Evolutionary conservation across 2,797 vertebrate genomes (phyloP).

Genomic region (Macropus fuliginosus): DNA sequence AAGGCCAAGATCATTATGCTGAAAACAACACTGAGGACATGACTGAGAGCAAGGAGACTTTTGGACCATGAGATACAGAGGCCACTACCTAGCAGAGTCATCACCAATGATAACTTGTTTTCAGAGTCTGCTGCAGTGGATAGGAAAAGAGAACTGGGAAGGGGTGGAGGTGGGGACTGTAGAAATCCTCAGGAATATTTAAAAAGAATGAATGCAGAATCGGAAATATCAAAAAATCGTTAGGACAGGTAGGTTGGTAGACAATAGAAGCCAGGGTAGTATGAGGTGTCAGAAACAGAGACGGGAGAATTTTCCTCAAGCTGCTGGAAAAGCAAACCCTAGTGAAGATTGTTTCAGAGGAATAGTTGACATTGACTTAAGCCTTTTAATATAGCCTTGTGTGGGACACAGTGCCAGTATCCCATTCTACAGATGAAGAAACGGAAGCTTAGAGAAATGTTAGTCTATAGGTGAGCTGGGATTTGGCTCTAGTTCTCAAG

Average conservation of each 20-base stretch:
- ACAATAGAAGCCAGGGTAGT: neutral
- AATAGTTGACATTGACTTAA: neutral
- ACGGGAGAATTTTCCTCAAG: neutral
- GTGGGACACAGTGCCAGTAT: neutral
- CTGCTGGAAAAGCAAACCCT: neutral
- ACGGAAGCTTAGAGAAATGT: neutral
- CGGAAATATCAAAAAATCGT: neutral
- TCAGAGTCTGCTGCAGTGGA: neutral
- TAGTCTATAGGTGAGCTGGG: neutral
- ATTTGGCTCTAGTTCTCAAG: neutral
- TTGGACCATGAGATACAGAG: too few relatives aligned
- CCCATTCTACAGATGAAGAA: neutral
- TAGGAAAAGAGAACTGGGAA: neutral
- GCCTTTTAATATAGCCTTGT: too few relatives aligned
- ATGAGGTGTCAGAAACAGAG: neutral
- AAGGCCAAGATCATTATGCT: neutral
- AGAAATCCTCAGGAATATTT: neutral
- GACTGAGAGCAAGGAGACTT: too few relatives aligned
- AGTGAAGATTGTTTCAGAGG: neutral
- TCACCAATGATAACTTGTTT: neutral
- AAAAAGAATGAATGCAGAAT: neutral
- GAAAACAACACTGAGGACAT: neutral
- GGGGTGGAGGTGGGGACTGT: neutral
- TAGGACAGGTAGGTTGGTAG: neutral
- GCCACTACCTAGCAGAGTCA: too few relatives aligned